Base-by-base conservation (phyloP, 1,140 invertebrate species). In the Ostrea edulis region DNA sequence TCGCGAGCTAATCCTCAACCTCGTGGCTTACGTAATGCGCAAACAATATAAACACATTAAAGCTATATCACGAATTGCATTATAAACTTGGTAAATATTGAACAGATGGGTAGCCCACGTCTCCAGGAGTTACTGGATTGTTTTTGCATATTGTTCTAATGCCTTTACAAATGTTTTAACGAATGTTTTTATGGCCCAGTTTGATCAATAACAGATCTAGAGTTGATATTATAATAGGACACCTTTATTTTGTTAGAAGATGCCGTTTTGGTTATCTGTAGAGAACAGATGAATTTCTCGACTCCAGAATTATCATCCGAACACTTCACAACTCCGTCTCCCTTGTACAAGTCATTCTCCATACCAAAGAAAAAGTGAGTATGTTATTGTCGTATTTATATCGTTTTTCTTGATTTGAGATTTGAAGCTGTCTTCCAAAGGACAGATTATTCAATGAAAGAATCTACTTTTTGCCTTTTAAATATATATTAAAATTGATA, bases 361-460 rank as follows among this genome's bases (percentile, higher is more conserved):
- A 25, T 77, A 77, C 68, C 68, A 77, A 77, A 77, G 68, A 77
- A 77, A 77, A 77, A 77, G 68, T 77, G 25, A 77, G 68, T 77
- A 77, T 9, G 9, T 29, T 44, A 44, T 5, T 44, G 5, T 44
- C 35, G 35, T 44, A 44, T 20, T 17, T 20, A n/a, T 20, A 62
- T 62, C 20, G 55, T 62, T 62, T 8, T 17, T n/a, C 17, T 5
- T 62, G 17, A 62, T 62, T 62, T n/a, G 35, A 55, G 54, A 55
- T 5, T 2, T 44, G 1, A 44, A 44, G 5, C 35, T 44, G 35
- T 44, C 35, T 44, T 44, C 5, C 35, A 44, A 44, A 5, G 1
- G 35, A 44, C 1, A 44, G 1, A 44, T 44, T 44, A 44, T 44
- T 44, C n/a, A 5, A 44, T 44, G 35, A 44, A 44, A 5, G 35